Evolutionary conservation across 2,797 vertebrate species (phyloP).

Genomic region (Balearica regulorum): DNA sequence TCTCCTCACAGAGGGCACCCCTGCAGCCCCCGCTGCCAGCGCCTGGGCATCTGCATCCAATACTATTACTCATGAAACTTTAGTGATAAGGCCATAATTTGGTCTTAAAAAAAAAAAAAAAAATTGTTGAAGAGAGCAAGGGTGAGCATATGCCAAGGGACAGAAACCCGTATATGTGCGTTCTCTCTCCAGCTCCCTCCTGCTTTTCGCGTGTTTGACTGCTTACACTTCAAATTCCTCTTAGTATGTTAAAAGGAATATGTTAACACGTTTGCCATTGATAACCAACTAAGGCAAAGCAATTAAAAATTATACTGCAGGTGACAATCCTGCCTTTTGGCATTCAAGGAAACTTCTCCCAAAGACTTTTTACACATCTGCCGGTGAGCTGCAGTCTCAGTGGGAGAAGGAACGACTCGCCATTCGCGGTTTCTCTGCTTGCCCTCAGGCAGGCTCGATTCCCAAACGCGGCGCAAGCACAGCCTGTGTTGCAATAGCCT

Average conservation of each 20-base stretch:
- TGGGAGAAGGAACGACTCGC: background rate
- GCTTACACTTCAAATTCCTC: background rate
- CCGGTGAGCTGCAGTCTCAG: background rate
- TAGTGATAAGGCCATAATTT: background rate
- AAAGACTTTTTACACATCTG: background rate
- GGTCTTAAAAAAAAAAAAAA: too few relatives aligned
- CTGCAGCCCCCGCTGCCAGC: background rate
- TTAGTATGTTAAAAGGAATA: background rate
- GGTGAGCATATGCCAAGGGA: background rate
- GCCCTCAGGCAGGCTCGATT: background rate
- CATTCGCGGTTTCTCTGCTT: background rate
- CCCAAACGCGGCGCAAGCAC: background rate
- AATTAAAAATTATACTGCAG: background rate
- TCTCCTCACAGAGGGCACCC: background rate
- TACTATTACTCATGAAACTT: background rate
- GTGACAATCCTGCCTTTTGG: background rate
- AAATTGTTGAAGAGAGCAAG: background rate
- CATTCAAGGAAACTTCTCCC: background rate
- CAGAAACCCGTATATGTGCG: background rate
- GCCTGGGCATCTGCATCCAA: too few relatives aligned
- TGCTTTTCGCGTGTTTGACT: background rate
- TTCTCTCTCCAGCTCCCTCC: background rate
- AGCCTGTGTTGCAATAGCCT: background rate
- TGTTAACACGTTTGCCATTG: rapidly evolving
- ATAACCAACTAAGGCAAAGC: background rate